Conservation (phyloP, 2,113 vertebrate species). For the Nothobranchius kuhntae region DNA sequence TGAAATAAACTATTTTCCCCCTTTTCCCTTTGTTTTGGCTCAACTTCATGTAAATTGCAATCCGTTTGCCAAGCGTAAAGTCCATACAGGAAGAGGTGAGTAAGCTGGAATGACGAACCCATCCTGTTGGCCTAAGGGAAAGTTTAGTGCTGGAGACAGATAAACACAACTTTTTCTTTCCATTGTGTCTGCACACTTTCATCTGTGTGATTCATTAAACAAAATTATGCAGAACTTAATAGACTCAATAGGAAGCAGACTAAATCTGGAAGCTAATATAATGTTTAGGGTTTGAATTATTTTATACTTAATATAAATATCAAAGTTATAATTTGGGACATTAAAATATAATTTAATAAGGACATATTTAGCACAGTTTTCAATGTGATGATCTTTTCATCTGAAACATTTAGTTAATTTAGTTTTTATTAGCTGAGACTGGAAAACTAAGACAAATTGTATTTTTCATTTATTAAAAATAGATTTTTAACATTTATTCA, state of each 20-base stretch:
- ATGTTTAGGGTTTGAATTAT: too few relatives aligned
- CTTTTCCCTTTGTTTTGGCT: not conserved
- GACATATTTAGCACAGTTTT: too few relatives aligned
- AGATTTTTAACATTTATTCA: too few relatives aligned
- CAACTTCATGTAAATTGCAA: not conserved
- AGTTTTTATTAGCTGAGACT: too few relatives aligned
- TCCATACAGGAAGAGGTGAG: slow-evolving; percentile 60
- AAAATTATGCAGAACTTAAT: not conserved
- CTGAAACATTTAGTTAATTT: too few relatives aligned
- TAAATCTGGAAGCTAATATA: too few relatives aligned
- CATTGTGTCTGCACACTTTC: not conserved
- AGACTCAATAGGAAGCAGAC: not conserved
- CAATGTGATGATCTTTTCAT: too few relatives aligned
- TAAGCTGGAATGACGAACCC: slow-evolving; percentile 15
- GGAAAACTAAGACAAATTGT: too few relatives aligned
- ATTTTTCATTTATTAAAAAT: too few relatives aligned
- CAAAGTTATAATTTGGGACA: too few relatives aligned
- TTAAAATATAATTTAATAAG: too few relatives aligned
- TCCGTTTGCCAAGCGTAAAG: slow-evolving; percentile 52
- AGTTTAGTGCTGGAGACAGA: slow-evolving; percentile 22
- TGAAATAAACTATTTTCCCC: not conserved
- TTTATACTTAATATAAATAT: too few relatives aligned
- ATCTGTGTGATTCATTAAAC: not conserved
- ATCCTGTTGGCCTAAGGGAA: slow-evolving; percentile 60
- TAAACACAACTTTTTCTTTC: slow-evolving; percentile 15